Evolutionary conservation across 2,888 invertebrate species (phyloP).

Genomic region (Alitta virens): DNA sequence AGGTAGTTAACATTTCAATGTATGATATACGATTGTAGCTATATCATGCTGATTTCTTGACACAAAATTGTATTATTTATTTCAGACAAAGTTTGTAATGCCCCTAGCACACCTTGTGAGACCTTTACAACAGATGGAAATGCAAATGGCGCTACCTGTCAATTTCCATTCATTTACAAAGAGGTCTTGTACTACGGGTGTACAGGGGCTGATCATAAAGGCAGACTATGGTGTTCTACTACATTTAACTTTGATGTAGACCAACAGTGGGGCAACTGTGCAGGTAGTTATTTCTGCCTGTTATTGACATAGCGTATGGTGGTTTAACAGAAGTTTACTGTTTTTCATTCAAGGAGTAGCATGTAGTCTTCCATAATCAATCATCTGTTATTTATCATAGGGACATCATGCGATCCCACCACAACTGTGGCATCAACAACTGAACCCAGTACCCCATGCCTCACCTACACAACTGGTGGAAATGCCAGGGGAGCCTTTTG

Average conservation of each 20-base stretch:
- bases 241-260: constrained; percentile 14
- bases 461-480: neutral
- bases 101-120: neutral
- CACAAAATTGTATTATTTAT: too few species aligned
- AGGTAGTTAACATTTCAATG: too few species aligned
- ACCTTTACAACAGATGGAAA: neutral
- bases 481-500: neutral
- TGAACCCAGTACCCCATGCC: neutral
- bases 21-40: too few species aligned
- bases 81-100: too few species aligned
- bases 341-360: too few species aligned
- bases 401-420: neutral
- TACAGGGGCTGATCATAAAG: neutral
- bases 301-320: too few species aligned
- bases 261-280: constrained; percentile 10
- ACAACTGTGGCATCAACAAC: neutral
- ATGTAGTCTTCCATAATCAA: neutral
- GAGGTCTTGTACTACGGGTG: neutral
- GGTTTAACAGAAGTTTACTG: too few species aligned
- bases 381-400: neutral
- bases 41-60: too few species aligned
- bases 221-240: constrained; percentile 9
- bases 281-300: too few species aligned
- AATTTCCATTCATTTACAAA: neutral
- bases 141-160: neutral